These are phyloP conservation scores for Melangyna quadrimaculata DNA, from an alignment of 2,888 invertebrate genomes.

Conservation along the genomic window DNA sequence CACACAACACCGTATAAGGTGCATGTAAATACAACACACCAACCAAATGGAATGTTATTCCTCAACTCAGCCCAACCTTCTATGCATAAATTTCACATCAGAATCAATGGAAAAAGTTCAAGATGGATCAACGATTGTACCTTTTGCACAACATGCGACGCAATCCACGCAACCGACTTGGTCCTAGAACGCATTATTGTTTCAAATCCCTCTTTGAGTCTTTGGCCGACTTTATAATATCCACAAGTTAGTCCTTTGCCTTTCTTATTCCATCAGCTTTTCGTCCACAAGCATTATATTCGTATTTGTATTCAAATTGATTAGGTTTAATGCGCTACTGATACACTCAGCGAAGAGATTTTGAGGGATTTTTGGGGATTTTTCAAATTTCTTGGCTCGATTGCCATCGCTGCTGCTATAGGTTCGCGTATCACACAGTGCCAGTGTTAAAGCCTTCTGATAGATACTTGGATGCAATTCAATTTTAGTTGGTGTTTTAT, in stretches of 20 bases:
- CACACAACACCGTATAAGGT: background rate
- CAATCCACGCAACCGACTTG: background rate
- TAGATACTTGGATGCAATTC: slow-evolving; percentile 70
- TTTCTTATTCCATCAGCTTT: background rate
- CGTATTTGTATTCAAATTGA: slow-evolving; percentile 56
- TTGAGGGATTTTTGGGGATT: slow-evolving; percentile 52
- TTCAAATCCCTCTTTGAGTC: background rate
- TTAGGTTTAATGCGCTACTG: slow-evolving; percentile 61
- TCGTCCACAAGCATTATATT: slow-evolving; percentile 3
- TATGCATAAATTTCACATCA: slow-evolving; percentile 1
- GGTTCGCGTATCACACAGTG: slow-evolving; percentile 24
- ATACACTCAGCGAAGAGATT: slow-evolving; percentile 60
- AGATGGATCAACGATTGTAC: slow-evolving; percentile 8
- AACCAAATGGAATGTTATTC: slow-evolving; percentile 2
- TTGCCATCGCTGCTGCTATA: background rate
- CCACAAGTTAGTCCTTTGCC: background rate
- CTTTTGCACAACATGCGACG: slow-evolving; percentile 5
- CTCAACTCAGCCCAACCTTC: background rate
- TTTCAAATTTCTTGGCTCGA: slow-evolving; percentile 55
- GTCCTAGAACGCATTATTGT: slow-evolving; percentile 3
- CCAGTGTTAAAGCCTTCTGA: slow-evolving; percentile 65
- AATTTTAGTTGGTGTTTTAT: slow-evolving; percentile 49
- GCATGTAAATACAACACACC: background rate
- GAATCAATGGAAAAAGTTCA: slow-evolving; percentile 12
- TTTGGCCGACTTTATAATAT: slow-evolving; percentile 9